Conservation (phyloP, 2,888 invertebrate species). For the Limnephilus lunatus region DNA sequence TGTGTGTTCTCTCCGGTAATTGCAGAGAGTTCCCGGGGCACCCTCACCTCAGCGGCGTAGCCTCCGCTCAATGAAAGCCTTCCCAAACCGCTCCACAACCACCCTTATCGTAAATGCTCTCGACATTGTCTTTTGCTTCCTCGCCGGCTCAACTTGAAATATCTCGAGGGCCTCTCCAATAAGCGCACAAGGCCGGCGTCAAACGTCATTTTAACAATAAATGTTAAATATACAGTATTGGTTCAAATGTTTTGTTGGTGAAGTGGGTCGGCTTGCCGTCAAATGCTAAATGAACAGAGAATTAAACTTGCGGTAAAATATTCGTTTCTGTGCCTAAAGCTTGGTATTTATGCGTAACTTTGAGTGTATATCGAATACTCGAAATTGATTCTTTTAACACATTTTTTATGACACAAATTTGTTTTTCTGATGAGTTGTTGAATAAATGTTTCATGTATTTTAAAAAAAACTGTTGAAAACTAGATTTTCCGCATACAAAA, state of each 20-base stretch:
- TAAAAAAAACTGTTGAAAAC: too few relatives aligned
- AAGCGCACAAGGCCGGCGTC: neutral
- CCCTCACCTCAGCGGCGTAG: conserved; percentile 11
- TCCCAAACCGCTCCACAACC: conserved; percentile 37
- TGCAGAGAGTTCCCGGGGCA: conserved; percentile 16
- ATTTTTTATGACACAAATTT: neutral
- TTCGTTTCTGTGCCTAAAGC: too few relatives aligned
- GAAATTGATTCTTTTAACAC: neutral
- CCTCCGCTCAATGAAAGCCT: conserved; percentile 10
- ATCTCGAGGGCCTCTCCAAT: conserved; percentile 2
- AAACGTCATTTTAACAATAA: neutral
- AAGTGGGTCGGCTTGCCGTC: neutral
- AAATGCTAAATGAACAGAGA: neutral
- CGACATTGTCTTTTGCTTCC: conserved; percentile 25
- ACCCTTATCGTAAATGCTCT: conserved; percentile 42
- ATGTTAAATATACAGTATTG: neutral
- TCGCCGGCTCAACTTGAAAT: conserved; percentile 26
- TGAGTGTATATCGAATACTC: neutral
- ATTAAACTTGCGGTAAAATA: neutral
- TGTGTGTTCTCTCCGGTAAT: conserved; percentile 12
- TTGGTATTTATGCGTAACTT: neutral
- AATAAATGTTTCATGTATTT: neutral
- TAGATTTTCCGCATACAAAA: too few relatives aligned
- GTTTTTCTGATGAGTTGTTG: too few relatives aligned
- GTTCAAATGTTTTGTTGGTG: neutral